Base-by-base conservation (phyloP, 2,888 invertebrate species). In the Hecatera dysodea region DNA sequence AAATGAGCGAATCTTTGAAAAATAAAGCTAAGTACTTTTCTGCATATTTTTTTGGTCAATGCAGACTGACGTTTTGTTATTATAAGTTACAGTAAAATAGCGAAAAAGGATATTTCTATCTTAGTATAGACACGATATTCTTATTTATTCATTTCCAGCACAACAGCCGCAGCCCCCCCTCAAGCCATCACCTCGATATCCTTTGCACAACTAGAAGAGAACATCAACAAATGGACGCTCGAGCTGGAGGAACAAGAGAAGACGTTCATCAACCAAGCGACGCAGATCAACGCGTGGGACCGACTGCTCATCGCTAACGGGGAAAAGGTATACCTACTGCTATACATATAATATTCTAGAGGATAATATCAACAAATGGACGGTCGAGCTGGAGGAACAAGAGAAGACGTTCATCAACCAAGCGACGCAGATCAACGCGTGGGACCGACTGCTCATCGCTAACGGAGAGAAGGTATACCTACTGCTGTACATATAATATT, bases 221-320 rank as follows among this genome's bases (percentile, higher is more conserved):
- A 97, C 48, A 98, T 99, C 72, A 99, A 99, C 93, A 99, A 99
- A 92, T 99, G 99, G 99, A 98, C 98, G 0, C 91, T 98, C 1
- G 99, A 99, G 86, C 92, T 99, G 50, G 98, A 99, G 83, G 99
- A 99, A 82, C 99, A 99, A 89, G 99, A 99, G 90, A 98, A 98
- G 90, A 97, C 98, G 0, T 99, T 99, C 90, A 97, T 98, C 73
- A 98, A 98, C 91, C 99, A 99, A 92, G 99, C 99, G 0, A 98
- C 98, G 7, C 98, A 99, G 93, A 97, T 99, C 69, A 99, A 99
- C 93, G 98, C 98, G 0, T 99, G 99, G 99, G 99, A 99, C 90
- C 97, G 98, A 79, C 95, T 99, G 52, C 96, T 99, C 1, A 98
- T 99, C 68, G 97, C 97, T 33, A 99, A 99, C 91, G 99, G 99